Conservation (phyloP, 2,797 vertebrate species). For the Lemur catta region DNA sequence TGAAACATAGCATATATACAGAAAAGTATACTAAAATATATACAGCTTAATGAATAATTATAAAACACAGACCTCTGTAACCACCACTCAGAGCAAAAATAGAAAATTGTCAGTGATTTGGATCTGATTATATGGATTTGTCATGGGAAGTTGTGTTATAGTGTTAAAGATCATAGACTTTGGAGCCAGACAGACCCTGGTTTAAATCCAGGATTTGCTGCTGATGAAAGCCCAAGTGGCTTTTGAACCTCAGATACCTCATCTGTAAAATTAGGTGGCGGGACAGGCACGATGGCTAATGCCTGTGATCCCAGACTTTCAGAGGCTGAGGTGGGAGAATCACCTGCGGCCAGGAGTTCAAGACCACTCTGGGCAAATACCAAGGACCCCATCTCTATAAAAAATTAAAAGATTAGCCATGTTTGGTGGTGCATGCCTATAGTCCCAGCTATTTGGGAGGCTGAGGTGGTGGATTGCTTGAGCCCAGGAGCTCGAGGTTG, state of each 20-base stretch:
- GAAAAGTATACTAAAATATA: slow-evolving; percentile 31
- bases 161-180: neutral
- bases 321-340: neutral
- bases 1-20: neutral
- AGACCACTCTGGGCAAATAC: neutral
- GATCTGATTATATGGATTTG: neutral
- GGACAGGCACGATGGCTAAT: neutral
- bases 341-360: neutral
- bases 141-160: neutral
- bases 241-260: slow-evolving; percentile 9
- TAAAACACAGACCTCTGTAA: neutral
- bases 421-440: neutral
- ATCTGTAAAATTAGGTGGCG: neutral
- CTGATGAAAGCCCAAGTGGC: neutral
- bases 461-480: neutral
- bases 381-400: neutral
- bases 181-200: neutral
- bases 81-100: neutral
- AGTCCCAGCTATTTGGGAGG: neutral
- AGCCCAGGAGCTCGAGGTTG: neutral
- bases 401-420: neutral
- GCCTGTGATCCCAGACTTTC: neutral
- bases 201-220: slow-evolving; percentile 12
- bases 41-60: neutral
- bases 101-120: slow-evolving; percentile 40